Conservation (phyloP, 2,113 vertebrate genomes). For the Pterocles gutturalis region DNA sequence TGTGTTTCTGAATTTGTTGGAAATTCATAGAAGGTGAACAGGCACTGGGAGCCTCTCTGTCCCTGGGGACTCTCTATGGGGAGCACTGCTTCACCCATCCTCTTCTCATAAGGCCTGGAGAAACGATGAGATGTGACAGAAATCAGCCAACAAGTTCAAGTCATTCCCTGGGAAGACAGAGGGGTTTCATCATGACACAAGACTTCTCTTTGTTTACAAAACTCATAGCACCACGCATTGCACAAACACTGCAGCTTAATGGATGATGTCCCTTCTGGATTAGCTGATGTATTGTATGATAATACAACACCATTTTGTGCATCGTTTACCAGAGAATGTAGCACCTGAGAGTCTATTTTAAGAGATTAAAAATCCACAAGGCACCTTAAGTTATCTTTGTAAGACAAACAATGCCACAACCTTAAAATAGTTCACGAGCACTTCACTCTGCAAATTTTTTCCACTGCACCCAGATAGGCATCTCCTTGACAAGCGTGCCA, state of each 20-base stretch:
- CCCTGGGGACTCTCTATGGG: not conserved
- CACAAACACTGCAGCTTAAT: not conserved
- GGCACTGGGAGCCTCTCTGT: not conserved
- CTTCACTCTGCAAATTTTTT: not conserved
- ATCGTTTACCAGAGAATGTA: fast-evolving
- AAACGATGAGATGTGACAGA: not conserved
- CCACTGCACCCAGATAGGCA: not conserved
- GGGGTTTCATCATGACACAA: not conserved
- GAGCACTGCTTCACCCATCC: not conserved
- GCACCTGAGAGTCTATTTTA: not conserved
- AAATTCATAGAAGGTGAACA: not conserved
- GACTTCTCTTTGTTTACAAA: not conserved
- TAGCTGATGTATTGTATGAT: fast-evolving
- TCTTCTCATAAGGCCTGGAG: not conserved
- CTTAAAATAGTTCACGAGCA: not conserved
- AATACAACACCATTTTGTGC: not conserved
- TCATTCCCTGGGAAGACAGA: fast-evolving
- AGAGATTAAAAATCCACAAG: not conserved
- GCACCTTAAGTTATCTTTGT: not conserved
- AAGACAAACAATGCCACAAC: not conserved
- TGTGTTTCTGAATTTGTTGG: not conserved
- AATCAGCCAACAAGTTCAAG: not conserved
- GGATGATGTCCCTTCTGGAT: not conserved
- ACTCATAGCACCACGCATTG: not conserved
- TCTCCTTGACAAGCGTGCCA: not conserved